Percentiles rank a stretch among this genome's conserved stretches.
These are phyloP conservation scores for Alauda arvensis DNA, from an alignment of 2,797 vertebrate species.

Conservation along the genomic window DNA sequence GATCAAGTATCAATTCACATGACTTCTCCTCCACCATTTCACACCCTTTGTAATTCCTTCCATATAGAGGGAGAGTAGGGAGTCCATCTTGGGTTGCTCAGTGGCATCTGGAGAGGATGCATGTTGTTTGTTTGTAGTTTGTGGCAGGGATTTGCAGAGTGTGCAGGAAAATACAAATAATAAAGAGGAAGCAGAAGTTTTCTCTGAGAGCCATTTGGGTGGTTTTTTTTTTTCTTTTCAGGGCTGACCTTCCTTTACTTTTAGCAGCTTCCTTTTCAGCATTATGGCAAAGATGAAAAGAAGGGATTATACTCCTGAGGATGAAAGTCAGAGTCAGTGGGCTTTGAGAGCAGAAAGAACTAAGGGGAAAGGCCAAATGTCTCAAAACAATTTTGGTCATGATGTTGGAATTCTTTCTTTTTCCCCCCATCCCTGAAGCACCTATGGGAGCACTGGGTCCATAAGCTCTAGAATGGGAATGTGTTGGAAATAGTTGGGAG, in stretches of 20 bases:
- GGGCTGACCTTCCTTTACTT: slow-evolving; percentile 12
- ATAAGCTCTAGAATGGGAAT: not conserved
- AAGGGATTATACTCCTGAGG: not conserved
- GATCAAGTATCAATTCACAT: not conserved
- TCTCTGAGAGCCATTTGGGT: not conserved
- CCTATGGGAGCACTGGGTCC: not conserved
- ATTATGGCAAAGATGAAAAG: slow-evolving; percentile 5
- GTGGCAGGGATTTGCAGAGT: not conserved
- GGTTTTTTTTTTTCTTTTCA: not conserved
- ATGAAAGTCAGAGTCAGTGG: slow-evolving; percentile 5
- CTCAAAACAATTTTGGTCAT: not conserved
- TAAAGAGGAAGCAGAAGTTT: not conserved
- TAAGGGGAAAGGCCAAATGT: not conserved
- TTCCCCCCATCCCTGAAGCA: not conserved
- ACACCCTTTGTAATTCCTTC: not conserved
- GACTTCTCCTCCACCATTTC: not conserved
- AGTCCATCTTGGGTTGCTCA: not conserved
- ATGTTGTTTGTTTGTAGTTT: not conserved
- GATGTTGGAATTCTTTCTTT: not conserved
- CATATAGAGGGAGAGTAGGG: not conserved
- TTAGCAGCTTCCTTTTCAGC: not conserved
- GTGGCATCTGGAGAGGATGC: not conserved
- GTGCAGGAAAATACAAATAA: not conserved
- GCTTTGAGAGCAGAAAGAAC: slow-evolving; percentile 4
- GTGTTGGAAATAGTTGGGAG: not conserved